Conservation (phyloP, 2,888 invertebrate genomes). For the Mythimna albipuncta region DNA sequence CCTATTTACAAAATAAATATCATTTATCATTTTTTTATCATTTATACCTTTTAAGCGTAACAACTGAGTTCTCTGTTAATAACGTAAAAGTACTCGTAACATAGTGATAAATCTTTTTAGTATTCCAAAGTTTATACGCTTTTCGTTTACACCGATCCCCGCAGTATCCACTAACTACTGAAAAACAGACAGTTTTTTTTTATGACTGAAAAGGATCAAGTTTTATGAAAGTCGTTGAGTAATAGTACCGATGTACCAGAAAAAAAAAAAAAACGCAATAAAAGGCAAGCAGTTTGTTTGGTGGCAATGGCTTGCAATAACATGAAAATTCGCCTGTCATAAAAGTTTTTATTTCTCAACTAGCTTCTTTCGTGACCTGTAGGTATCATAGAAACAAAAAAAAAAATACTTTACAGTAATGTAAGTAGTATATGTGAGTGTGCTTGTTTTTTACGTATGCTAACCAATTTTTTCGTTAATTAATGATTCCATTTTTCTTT, state of each 20-base stretch:
- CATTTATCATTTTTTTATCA: too few relatives aligned
- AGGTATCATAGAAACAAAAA: too few relatives aligned
- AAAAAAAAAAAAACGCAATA: not conserved
- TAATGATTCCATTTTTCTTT: too few relatives aligned
- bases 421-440: too few relatives aligned
- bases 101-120: not conserved
- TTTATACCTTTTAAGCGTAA: too few relatives aligned
- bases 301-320: not conserved
- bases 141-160: not conserved
- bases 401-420: too few relatives aligned
- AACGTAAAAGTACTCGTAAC: not conserved
- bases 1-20: too few relatives aligned
- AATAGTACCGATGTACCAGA: not conserved
- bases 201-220: not conserved
- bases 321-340: not conserved
- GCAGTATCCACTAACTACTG: not conserved
- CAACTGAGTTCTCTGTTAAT: too few relatives aligned
- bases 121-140: not conserved
- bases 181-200: not conserved
- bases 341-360: conserved; percentile 9
- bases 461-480: too few relatives aligned
- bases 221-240: not conserved
- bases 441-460: too few relatives aligned
- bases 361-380: not conserved
- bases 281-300: not conserved